Evolutionary conservation across 2,888 invertebrate species (phyloP), one percentile per base, ranked within the genome.

Genomic region (Hypomecis atomaria): DNA sequence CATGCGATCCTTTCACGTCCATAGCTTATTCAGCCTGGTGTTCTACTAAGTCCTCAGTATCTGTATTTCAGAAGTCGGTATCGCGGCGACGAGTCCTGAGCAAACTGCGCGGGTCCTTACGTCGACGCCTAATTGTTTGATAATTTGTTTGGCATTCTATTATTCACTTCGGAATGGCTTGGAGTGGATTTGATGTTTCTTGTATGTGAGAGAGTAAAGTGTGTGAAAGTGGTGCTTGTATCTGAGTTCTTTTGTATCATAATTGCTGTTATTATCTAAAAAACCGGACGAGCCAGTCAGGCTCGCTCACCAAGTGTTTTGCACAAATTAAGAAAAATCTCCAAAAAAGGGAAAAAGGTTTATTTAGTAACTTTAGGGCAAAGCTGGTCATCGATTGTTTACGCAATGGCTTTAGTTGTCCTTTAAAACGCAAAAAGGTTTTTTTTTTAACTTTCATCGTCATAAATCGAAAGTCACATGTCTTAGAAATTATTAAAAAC

Each of bases 141-240:
- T 71, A 72, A 72, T 72, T 70, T 68, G 58, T 70, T 70, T 68
- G 65, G 59, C 62, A 57, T 67, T 64, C 69, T 59, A 64, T 66
- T 66, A 66, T 70, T 72, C 64, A 67, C 66, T 70, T 67, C 38
- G 62, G 48, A 59, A 64, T 58, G 59, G 54, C 59, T 62, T 62
- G 47, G 43, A 36, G 9, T 62, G 63, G 55, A 65, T 59, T 69
- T 62, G 47, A 59, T 49, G 59, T 57, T 58, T 53, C 60, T 62
- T 58, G 45, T 52, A 36, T 38, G 44, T 40, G 33, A 36, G 40
- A 5, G 1, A 50, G 8, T 49, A 6, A n/a, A 6, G 6, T 10
- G 9, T 8, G 45, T 5, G 13, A 13, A 23, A 7, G 0, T 8
- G 44, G 44, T 5, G 13, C 11, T 5, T 44, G 11, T 44, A 23